Conservation (phyloP, 2,888 invertebrate genomes). For the Phortica okadai region DNA sequence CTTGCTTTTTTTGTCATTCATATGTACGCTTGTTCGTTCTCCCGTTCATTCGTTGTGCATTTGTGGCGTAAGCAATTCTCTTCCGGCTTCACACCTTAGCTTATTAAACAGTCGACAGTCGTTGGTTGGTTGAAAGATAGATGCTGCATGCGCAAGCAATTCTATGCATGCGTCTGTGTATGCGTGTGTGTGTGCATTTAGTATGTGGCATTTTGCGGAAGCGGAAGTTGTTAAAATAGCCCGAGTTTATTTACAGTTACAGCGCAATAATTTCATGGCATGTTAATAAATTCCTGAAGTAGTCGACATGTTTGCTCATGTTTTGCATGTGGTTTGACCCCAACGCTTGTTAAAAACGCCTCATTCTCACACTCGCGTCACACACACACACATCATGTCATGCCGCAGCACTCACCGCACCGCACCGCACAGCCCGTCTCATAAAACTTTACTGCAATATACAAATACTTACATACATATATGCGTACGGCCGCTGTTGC, state of each 20-base stretch:
- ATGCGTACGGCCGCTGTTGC: no score
- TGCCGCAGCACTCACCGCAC: neutral
- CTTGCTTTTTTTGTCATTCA: no score
- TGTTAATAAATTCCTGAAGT: conserved; percentile 58
- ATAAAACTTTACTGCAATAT: neutral
- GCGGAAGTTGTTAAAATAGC: neutral
- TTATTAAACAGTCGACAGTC: conserved; percentile 29
- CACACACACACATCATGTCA: neutral
- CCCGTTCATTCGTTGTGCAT: neutral
- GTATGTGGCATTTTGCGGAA: neutral
- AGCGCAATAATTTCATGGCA: conserved; percentile 30
- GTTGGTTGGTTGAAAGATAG: conserved; percentile 25
- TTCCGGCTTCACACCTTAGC: neutral
- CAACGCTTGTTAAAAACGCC: neutral
- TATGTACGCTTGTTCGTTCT: neutral
- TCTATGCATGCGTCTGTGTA: conserved; percentile 45
- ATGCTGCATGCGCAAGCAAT: conserved; percentile 47
- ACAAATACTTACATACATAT: neutral
- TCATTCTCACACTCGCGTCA: neutral
- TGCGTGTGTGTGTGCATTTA: conserved; percentile 20
- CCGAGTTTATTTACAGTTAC: conserved; percentile 24
- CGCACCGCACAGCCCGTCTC: neutral
- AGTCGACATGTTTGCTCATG: conserved; percentile 48
- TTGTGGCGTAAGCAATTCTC: neutral
- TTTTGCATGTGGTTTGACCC: conserved; percentile 20